Percentiles rank a stretch among this genome's conserved stretches.
phyloP scores from a whole-genome alignment of 2,888 invertebrate genomes.

The Zaprionus obscuricornis region DNA sequence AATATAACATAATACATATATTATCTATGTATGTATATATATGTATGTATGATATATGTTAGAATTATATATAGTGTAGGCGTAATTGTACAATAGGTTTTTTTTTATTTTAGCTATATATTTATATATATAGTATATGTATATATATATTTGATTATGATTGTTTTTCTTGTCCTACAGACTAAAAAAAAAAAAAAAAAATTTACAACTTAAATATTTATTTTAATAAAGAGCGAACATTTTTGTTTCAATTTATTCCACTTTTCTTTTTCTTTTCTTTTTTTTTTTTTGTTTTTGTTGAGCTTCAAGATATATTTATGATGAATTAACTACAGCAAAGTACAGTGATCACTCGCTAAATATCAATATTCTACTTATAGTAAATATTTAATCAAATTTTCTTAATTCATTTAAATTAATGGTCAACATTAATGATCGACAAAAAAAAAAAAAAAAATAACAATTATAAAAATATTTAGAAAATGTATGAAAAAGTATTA shows the following conservation, averaged over 20 bases:
- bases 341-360: neutral
- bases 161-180: constrained; percentile 33
- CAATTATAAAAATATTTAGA: too few species aligned
- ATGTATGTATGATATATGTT: constrained; percentile 19
- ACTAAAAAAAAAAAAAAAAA: constrained; percentile 65
- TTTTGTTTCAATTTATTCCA: constrained; percentile 4
- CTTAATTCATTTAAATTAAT: too few species aligned
- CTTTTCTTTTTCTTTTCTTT: neutral
- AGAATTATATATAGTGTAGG: constrained; percentile 35
- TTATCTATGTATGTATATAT: constrained; percentile 25
- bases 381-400: neutral
- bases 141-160: constrained; percentile 39
- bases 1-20: constrained; percentile 26
- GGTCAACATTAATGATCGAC: too few species aligned
- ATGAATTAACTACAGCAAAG: constrained; percentile 20
- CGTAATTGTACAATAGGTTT: constrained; percentile 2
- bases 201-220: constrained; percentile 41
- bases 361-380: neutral
- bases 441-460: too few species aligned
- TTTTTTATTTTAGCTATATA: constrained; percentile 3
- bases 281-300: constrained; percentile 17
- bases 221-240: constrained; percentile 46
- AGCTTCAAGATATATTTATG: constrained; percentile 49
- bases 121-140: constrained; percentile 14
- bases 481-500: too few species aligned